Conservation (phyloP, 2,888 invertebrate species). For the Erpobdella octoculata region DNA sequence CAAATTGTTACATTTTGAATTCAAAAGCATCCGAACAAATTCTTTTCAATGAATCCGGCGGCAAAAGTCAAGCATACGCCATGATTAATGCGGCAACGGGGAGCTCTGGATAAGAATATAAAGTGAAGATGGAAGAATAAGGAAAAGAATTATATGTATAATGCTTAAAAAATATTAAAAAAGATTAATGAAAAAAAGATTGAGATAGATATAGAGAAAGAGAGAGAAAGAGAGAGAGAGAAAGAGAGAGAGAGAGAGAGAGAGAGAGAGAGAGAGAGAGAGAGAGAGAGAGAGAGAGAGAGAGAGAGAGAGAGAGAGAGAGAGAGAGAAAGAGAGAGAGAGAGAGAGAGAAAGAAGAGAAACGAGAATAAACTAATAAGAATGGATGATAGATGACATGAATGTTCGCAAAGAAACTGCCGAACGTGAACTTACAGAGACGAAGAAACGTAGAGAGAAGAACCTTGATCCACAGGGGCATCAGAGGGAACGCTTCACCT, state of each 20-base stretch:
- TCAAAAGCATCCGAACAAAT: no score
- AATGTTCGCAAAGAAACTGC: not conserved
- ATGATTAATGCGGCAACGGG: no score
- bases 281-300: not conserved
- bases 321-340: not conserved
- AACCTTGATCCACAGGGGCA: no score
- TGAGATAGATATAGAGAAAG: not conserved
- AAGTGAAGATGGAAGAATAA: no score
- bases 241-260: not conserved
- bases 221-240: not conserved
- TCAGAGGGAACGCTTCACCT: no score
- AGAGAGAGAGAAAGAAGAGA: not conserved
- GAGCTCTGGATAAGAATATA: no score
- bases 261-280: not conserved
- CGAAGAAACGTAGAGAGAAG: no score
- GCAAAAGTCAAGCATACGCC: no score
- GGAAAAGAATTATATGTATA: no score
- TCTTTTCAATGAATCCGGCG: no score
- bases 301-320: slow-evolving; percentile 1
- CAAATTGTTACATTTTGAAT: no score
- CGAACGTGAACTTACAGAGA: not conserved
- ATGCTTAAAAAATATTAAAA: no score
- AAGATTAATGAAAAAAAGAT: not conserved
- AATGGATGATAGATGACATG: not conserved
- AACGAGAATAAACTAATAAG: not conserved